Base-by-base conservation (phyloP, 2,113 vertebrate genomes). In the Tetraodon nigroviridis region DNA sequence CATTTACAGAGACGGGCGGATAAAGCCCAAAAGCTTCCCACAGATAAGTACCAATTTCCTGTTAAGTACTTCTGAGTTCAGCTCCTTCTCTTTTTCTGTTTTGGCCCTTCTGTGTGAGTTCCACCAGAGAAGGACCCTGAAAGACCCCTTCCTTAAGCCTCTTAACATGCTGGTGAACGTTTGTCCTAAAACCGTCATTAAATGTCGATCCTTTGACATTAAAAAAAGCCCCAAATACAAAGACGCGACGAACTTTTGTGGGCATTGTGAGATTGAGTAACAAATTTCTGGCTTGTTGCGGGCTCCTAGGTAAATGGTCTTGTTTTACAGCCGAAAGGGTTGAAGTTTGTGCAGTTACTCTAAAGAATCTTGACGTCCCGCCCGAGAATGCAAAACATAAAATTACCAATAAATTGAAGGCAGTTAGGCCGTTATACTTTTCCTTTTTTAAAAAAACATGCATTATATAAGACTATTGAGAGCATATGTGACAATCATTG, bases 381-480 rank as follows among this genome's bases (percentile, higher is more conserved):
- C 77, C 67, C 50, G 71, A 64, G 55, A 81, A 84, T 83, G 61
- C 56, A 60, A 81, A 77, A 68, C 57, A 73, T 70, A 58, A 69
- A 70, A 72, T 78, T 54, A 60, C 69, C 58, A 73, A 51, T 78
- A 73, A 73, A 83, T 67, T 68, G 60, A 79, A 67, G 49, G 59
- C 78, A 53, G 58, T 15, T 17, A 67, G 49, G 59, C 78, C 51
- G 58, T 15, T 17, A 62, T 51, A 79, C 57, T 8, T 76, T 55
- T 71, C 76, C 53, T 85, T 66, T 84, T 4, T 5, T 73, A 84
- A 66, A 58, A 84, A 66, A 58, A 66, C 60, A 41, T n/a, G 2
- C 60, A 78, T 91, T 87, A 79, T 84, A 78, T 84, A 89, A 84
- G 72, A n/a, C 19, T 79, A 89, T 81, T 90, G 79, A 67, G 88